Conservation (phyloP, 2,888 invertebrate species). For the Julus scanicus region DNA sequence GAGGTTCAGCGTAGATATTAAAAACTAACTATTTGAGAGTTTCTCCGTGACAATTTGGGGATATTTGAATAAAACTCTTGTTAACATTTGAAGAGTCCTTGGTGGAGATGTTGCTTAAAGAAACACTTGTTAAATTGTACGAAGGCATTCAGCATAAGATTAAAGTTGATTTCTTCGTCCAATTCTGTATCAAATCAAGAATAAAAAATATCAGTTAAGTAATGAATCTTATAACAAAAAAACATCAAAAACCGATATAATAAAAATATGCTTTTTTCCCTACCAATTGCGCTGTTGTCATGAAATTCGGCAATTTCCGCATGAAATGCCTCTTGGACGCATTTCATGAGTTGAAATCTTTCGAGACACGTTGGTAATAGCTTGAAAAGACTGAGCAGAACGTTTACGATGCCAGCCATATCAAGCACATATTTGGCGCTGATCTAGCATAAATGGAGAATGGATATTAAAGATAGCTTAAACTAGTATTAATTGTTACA, state of each 20-base stretch:
- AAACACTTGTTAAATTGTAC: not conserved
- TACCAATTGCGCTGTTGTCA: conserved; percentile 7
- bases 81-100: not conserved
- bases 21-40: not conserved
- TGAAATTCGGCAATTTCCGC: not conserved
- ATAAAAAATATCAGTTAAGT: not conserved
- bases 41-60: not conserved
- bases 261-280: too few relatives aligned
- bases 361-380: not conserved
- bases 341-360: not conserved
- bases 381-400: not conserved
- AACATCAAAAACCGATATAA: too few relatives aligned
- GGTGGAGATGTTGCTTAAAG: not conserved
- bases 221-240: not conserved
- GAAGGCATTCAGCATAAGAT: not conserved
- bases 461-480: not conserved
- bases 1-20: not conserved
- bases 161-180: not conserved
- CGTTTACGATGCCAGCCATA: not conserved
- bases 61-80: not conserved
- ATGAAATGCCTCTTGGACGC: not conserved
- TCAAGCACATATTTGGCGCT: not conserved
- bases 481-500: too few relatives aligned
- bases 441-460: not conserved
- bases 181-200: not conserved